Evolutionary conservation across 2,113 vertebrate genomes (phyloP).

Genomic region (Apus apus): DNA sequence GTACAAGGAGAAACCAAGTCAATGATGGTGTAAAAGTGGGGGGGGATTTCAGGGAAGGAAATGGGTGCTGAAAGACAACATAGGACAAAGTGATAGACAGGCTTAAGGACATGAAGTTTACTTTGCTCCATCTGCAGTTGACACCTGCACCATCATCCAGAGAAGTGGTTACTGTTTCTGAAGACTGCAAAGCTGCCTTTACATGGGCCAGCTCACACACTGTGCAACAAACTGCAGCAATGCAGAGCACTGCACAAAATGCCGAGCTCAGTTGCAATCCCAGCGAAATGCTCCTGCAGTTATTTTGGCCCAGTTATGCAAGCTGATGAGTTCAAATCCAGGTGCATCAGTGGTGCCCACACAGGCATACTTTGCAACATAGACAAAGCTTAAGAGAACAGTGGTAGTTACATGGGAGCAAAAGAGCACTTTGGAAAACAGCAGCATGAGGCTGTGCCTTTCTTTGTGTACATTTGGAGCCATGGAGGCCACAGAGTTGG

Average conservation of each 20-base stretch:
- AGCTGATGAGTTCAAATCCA: neutral
- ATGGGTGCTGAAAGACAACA: neutral
- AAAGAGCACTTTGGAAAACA: neutral
- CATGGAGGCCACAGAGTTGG: neutral
- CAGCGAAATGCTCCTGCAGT: neutral
- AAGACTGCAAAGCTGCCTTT: neutral
- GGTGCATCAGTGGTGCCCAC: neutral
- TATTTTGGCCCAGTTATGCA: rapidly evolving
- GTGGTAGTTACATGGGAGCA: neutral
- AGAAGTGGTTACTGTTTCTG: neutral
- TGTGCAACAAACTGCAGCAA: neutral
- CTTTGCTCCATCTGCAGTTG: neutral
- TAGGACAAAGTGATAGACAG: neutral
- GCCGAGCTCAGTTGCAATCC: neutral
- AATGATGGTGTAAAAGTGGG: neutral
- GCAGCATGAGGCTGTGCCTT: neutral
- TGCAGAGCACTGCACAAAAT: neutral
- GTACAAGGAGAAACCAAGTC: neutral
- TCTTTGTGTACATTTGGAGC: neutral
- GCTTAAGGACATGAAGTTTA: neutral
- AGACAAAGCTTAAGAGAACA: neutral
- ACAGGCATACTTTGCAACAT: rapidly evolving
- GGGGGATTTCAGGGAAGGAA: neutral
- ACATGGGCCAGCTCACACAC: neutral
- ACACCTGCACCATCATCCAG: neutral